These are phyloP conservation scores for Myrmecobius fasciatus DNA, from an alignment of 2,113 vertebrate genomes.

Conservation along the genomic window DNA sequence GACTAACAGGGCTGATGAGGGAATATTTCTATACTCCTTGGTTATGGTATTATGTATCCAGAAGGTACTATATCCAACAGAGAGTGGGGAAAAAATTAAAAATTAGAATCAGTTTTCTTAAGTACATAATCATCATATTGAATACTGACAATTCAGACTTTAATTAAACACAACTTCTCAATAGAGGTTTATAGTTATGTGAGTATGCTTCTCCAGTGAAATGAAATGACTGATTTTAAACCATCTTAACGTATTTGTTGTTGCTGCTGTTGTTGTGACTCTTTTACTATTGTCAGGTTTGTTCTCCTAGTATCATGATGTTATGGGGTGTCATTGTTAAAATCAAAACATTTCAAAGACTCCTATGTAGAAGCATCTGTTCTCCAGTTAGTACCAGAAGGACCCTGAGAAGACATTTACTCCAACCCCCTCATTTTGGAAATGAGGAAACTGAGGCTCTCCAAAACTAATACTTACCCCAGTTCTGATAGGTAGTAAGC, in stretches of 20 bases:
- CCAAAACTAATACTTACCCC: background rate
- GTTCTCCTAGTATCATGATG: background rate
- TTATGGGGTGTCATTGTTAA: background rate
- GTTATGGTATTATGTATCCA: slow-evolving; percentile 70
- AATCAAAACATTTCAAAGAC: background rate
- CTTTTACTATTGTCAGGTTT: background rate
- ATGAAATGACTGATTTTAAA: slow-evolving; percentile 44
- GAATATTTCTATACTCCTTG: slow-evolving; percentile 64
- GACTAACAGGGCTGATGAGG: slow-evolving; percentile 50
- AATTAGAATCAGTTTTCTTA: slow-evolving; percentile 73
- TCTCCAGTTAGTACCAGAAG: background rate
- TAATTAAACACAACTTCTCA: slow-evolving; percentile 61
- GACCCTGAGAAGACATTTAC: background rate
- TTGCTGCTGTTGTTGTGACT: background rate
- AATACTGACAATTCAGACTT: slow-evolving; percentile 56
- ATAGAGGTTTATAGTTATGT: slow-evolving; percentile 47
- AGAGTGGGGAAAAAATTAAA: slow-evolving; percentile 59
- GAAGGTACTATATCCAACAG: slow-evolving; percentile 53
- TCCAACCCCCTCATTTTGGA: background rate
- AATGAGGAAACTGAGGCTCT: background rate
- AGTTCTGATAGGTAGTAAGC: background rate
- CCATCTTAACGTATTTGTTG: slow-evolving; percentile 43
- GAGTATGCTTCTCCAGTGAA: slow-evolving; percentile 23
- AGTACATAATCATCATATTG: slow-evolving; percentile 68
- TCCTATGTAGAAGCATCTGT: background rate